Base-by-base conservation (phyloP, 2,113 vertebrate genomes). In the Myotis brandtii region DNA sequence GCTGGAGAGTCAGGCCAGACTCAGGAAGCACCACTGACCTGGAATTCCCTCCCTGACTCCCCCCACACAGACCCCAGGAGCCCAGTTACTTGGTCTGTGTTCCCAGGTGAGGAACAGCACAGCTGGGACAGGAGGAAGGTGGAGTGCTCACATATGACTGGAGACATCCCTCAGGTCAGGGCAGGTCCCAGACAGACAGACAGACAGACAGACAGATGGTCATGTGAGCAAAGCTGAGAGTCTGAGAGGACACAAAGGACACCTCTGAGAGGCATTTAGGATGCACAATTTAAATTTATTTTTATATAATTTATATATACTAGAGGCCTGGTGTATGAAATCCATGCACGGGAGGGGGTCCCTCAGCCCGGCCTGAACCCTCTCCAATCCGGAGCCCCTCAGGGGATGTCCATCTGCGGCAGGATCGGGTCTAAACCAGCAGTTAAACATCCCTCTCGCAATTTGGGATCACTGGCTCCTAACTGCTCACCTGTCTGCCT, bases 161-260 rank as follows among this genome's bases (percentile, higher is more conserved):
- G 10, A 94, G 70, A 48, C 12, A 16, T 4, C n/a, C 8, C 14
- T 52, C 32, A 34, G 2, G 21, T 12, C 69, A 34, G 6, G n/a
- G 14, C 21, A 30, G 70, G n/a, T 11, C 32, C 20, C 54, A 88
- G 37, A 40, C 20, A 56, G 11, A 34, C 20, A 62, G 9, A n/a
- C 20, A 56, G 11, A 34, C 20, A 62, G 9, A n/a, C 2, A 0
- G 0, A 30, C 2, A 0, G 0, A 40, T 9, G 34, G 13, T 5
- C 18, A 6, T 1, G 1, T 25, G 30, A 93, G 14, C 32, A 46
- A 59, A 18, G 56, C n/a, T 17, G 6, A 81, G 17, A 23, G 3
- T n/a, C 83, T 40, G n/a, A 66, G 16, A 9, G 25, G 54, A 50
- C 8, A 16, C 30, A 56, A n/a, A 12, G 3, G 64, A 59, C 11